Base-by-base conservation (phyloP, 2,113 vertebrate species). In the Rallus limicola region DNA sequence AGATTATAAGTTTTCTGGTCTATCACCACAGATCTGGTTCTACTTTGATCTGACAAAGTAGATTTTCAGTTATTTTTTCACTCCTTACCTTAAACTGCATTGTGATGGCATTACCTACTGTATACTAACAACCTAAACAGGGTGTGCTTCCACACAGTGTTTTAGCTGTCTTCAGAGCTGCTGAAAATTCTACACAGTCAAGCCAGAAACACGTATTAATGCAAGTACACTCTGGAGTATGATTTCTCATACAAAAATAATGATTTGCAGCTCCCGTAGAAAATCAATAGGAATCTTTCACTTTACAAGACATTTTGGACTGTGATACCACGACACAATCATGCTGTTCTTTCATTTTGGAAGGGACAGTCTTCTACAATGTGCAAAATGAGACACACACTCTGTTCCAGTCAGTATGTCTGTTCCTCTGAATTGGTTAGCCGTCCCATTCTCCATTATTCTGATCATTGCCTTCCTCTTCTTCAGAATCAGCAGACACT, bases 401-500 rank as follows among this genome's bases (percentile, higher is more conserved):
- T 31, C 40, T 24, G 62, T 38, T 94, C 42, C 88, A 91, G 83
- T 71, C 92, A 75, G 60, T 55, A 46, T 18, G 34, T 40, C 79
- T 71, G 53, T 19, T 58, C 10, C 6, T 18, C 80, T 68, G 29
- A 44, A 33, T 33, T 16, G 9, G 42, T 97, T 97, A 98, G 69
- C 40, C 94, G 72, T 98, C 98, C 99, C 99, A 99, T 28, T 99
- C 98, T 2, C 82, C 94, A 5, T 92, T 96, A 25, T 74, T 96
- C 81, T 86, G 97, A 80, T 98, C 98, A 0, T 80, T 92, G 23
- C 97, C 97, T 12, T 98, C 98, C 13, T 99, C 98, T 8, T 99
- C 99, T 25, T 99, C 99, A 0, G 99, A 99, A 95, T 99, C 99
- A 1, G 98, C 97, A 4, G 99, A 98, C 74, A 99, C 98, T 76